phyloP scores from a whole-genome alignment of 2,113 vertebrate species.

The Phrynosoma platyrhinos region DNA sequence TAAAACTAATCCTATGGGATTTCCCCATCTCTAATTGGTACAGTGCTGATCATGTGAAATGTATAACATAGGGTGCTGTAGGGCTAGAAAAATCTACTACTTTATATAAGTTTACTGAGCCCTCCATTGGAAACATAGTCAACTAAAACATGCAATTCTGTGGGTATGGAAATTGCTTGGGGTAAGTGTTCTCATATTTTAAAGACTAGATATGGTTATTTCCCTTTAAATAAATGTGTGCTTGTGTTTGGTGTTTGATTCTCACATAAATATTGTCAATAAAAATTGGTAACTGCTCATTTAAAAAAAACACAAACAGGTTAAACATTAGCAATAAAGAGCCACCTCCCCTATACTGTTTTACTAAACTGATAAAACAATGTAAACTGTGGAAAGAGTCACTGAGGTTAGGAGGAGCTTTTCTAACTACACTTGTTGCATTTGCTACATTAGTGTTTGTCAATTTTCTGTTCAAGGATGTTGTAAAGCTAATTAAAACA shows the following conservation, averaged over 20 bases:
- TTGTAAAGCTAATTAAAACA: conserved; percentile 37
- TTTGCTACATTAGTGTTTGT: conserved; percentile 46
- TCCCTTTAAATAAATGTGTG: conserved; percentile 23
- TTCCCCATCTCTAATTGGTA: neutral
- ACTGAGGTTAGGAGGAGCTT: conserved; percentile 27
- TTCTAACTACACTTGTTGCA: neutral
- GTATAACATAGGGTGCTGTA: too few species aligned
- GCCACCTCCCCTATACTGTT: conserved; percentile 35
- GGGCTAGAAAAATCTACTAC: neutral
- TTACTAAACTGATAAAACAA: conserved; percentile 15
- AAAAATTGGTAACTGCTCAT: conserved; percentile 48
- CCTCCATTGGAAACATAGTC: conserved; percentile 11
- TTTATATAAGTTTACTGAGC: neutral
- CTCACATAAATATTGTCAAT: conserved; percentile 54
- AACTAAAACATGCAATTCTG: neutral
- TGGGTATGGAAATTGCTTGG: conserved; percentile 29
- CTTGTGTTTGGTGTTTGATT: neutral
- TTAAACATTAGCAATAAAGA: conserved; percentile 7
- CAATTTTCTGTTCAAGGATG: conserved; percentile 24
- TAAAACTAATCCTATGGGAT: neutral
- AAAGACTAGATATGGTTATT: neutral
- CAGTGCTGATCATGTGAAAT: neutral
- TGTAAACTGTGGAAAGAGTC: conserved; percentile 41
- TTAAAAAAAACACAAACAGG: neutral
- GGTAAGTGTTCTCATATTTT: neutral